Percentiles rank a stretch among this genome's conserved stretches.
These are phyloP conservation scores for Falco punctatus DNA, from an alignment of 2,113 vertebrate species.

Conservation along the genomic window DNA sequence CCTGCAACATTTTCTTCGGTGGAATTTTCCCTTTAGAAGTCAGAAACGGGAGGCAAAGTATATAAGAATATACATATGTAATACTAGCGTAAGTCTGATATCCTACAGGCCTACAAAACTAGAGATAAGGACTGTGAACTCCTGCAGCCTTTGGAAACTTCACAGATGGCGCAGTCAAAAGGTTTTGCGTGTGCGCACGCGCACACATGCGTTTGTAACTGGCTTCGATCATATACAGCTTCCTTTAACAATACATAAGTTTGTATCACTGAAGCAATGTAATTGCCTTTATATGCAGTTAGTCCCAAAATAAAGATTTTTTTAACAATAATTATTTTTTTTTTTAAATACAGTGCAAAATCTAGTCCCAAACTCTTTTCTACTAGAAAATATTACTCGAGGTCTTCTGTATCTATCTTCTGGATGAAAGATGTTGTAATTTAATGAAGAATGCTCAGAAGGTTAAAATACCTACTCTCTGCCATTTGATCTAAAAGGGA, in stretches of 20 bases:
- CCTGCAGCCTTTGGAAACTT: background rate
- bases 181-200: fast-evolving
- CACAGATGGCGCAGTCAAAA: background rate
- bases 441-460: background rate
- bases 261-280: background rate
- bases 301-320: background rate
- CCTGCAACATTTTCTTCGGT: background rate
- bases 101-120: background rate
- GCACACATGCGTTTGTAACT: fast-evolving
- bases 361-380: background rate
- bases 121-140: background rate
- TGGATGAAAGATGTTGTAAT: background rate
- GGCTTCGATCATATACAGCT: background rate
- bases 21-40: background rate
- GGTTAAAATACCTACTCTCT: background rate
- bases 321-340: background rate
- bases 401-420: background rate
- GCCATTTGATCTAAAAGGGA: background rate
- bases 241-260: background rate
- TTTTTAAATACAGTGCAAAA: background rate
- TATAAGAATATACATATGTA: background rate
- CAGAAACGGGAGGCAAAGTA: background rate
- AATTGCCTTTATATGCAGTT: background rate
- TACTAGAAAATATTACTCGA: background rate
- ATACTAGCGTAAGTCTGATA: background rate